Conservation (phyloP, 2,113 vertebrate genomes). For the Microcebus lehilahytsara region DNA sequence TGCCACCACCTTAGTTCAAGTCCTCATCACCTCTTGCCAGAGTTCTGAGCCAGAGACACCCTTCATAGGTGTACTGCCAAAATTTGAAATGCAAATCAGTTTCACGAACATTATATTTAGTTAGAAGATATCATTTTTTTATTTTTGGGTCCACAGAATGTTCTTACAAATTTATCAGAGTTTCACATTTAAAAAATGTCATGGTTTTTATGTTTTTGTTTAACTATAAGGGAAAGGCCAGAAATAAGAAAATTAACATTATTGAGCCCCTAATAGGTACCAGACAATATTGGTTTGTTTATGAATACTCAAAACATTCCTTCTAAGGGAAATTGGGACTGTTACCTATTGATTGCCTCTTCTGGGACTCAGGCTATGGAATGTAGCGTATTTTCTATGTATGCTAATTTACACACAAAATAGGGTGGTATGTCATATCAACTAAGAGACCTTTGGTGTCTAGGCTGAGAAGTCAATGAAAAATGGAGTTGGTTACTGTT, state of each 20-base stretch:
- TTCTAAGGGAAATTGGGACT: neutral
- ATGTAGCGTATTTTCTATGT: neutral
- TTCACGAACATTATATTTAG: conserved; percentile 79
- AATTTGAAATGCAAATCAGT: conserved; percentile 80
- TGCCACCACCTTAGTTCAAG: conserved; percentile 79
- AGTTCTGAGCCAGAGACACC: conserved; percentile 78
- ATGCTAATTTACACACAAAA: neutral
- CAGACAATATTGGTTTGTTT: neutral
- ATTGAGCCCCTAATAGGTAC: conserved; percentile 44
- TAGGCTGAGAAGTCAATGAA: neutral
- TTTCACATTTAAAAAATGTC: conserved; percentile 75
- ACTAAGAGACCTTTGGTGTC: neutral
- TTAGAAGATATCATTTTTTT: conserved; percentile 69
- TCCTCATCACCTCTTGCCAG: conserved; percentile 77
- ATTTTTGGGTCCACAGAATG: conserved; percentile 76
- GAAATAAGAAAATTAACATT: conserved; percentile 47
- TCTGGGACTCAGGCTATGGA: neutral
- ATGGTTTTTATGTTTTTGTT: conserved; percentile 69
- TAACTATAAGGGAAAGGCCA: conserved; percentile 60
- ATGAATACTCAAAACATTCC: neutral
- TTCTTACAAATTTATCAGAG: conserved; percentile 76
- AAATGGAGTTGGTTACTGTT: neutral
- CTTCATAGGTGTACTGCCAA: conserved; percentile 80
- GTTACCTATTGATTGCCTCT: neutral
- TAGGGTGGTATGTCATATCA: too few relatives aligned